These are phyloP conservation scores for Campoletis sonorensis DNA, from an alignment of 1,140 invertebrate species.

Conservation along the genomic window DNA sequence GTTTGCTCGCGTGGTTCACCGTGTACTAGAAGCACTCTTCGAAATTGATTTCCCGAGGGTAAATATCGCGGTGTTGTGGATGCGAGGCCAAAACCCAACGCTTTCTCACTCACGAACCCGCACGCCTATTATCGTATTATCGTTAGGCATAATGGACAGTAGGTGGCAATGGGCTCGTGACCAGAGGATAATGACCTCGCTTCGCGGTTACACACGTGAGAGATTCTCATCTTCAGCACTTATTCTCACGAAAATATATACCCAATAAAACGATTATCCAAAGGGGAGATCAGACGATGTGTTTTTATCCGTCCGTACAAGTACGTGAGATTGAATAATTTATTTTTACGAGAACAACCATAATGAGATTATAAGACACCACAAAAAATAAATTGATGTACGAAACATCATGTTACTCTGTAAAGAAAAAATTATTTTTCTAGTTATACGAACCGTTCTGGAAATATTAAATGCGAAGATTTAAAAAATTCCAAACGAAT, in stretches of 20 bases:
- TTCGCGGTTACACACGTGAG: slow-evolving; percentile 21
- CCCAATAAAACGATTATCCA: background rate
- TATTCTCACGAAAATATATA: slow-evolving; percentile 13
- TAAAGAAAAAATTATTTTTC: too few species aligned
- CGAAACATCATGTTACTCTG: too few species aligned
- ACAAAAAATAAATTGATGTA: too few species aligned
- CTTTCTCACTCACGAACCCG: slow-evolving; percentile 33
- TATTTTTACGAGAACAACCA: too few species aligned
- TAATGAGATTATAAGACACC: too few species aligned
- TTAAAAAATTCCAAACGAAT: too few species aligned
- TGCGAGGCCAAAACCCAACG: slow-evolving; percentile 21
- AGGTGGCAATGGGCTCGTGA: slow-evolving; percentile 40
- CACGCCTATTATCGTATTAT: slow-evolving; percentile 43
- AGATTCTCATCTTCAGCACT: background rate
- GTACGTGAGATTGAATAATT: too few species aligned
- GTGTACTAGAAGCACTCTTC: slow-evolving; percentile 20
- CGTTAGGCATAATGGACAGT: slow-evolving; percentile 43
- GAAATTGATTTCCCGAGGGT: slow-evolving; percentile 45
- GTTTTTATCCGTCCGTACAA: background rate
- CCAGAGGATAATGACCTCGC: slow-evolving; percentile 25
- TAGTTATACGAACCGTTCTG: too few species aligned
- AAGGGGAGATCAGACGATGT: background rate
- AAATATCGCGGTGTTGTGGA: slow-evolving; percentile 35
- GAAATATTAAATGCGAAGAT: too few species aligned
- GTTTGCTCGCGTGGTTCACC: background rate